Evolutionary conservation across 2,113 vertebrate genomes (phyloP).

Genomic region (Urocynchramus pylzowi): DNA sequence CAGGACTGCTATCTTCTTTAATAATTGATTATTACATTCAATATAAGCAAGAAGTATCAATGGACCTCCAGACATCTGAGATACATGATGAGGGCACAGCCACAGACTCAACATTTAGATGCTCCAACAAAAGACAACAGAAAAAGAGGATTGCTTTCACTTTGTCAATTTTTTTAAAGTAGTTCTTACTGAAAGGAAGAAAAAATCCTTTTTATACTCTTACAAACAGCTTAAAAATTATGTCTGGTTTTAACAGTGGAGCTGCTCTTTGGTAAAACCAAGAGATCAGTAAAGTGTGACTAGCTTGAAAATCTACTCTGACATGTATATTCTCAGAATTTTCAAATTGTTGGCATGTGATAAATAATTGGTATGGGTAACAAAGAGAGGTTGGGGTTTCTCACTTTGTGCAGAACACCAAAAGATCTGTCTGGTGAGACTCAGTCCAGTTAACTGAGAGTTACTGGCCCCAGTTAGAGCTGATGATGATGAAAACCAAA

Average conservation of each 20-base stretch:
- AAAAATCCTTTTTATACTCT: neutral
- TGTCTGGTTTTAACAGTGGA: neutral
- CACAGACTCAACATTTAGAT: neutral
- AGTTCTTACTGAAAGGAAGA: neutral
- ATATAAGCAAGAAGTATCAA: neutral
- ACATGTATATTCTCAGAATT: neutral
- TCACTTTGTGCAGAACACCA: neutral
- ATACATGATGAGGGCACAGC: neutral
- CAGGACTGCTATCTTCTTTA: neutral
- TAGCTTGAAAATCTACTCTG: neutral
- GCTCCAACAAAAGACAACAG: neutral
- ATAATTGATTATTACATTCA: neutral
- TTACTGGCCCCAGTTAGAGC: neutral
- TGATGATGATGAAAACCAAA: neutral
- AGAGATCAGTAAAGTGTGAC: neutral
- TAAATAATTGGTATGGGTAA: neutral
- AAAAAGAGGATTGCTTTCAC: neutral
- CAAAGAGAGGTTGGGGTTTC: neutral
- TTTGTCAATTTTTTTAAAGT: fast-evolving
- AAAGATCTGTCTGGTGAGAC: neutral
- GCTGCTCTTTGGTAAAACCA: neutral
- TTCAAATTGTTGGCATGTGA: neutral
- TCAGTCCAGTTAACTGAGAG: neutral
- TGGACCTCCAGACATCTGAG: neutral
- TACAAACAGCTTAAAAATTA: neutral